A percentile compares a stretch with the other conserved stretches of the same genome.
Conservation (phyloP, 2,888 invertebrate species). For the Meta bourneti region DNA sequence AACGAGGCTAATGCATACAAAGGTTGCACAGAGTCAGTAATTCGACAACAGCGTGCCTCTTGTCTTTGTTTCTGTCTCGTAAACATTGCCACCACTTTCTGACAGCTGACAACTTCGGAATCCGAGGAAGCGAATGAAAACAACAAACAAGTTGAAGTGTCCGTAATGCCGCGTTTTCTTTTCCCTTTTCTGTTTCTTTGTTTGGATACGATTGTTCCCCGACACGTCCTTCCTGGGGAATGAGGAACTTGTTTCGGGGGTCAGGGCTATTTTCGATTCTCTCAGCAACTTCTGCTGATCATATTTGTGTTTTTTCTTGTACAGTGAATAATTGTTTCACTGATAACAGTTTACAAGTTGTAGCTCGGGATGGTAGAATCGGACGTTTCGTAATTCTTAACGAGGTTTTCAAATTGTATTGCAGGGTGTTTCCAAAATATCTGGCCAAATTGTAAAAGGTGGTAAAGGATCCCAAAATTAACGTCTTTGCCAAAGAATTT, state of each 20-base stretch:
- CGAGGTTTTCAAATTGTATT: no score
- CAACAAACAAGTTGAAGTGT: constrained; percentile 54
- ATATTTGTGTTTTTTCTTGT: background rate
- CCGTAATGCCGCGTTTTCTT: constrained; percentile 14
- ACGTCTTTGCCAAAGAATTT: no score
- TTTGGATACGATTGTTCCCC: background rate
- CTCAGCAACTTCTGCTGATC: background rate
- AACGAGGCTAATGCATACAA: constrained; percentile 36
- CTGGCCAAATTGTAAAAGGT: no score
- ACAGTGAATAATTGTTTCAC: no score
- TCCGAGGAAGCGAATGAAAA: constrained; percentile 45
- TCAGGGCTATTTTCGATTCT: background rate
- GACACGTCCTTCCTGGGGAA: background rate
- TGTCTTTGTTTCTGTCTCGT: constrained; percentile 57
- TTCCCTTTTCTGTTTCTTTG: background rate
- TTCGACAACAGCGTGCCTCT: constrained; percentile 54
- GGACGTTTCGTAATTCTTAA: no score
- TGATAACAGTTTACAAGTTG: no score
- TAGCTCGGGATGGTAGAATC: no score
- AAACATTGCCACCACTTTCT: constrained; percentile 70
- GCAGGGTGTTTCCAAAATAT: no score
- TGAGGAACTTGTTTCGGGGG: background rate
- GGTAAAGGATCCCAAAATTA: no score
- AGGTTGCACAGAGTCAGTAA: constrained; percentile 48
- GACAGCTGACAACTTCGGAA: constrained; percentile 70